A percentile compares a stretch with the other conserved stretches of the same genome.
phyloP scores from a whole-genome alignment of 2,797 vertebrate genomes.

The Coranthus polyacanthus region DNA sequence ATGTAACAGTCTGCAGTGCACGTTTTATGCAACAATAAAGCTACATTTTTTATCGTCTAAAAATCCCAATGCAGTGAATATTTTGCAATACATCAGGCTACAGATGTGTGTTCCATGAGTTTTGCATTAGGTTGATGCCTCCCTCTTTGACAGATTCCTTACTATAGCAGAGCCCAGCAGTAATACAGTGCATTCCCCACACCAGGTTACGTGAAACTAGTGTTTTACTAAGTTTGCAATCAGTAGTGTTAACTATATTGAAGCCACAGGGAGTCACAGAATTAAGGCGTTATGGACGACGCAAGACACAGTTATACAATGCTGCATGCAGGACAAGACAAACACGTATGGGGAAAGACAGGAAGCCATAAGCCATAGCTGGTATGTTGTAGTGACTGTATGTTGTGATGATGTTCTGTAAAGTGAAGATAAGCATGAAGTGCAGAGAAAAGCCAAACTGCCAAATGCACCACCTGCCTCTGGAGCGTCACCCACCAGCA shows the following conservation, averaged over 20 bases:
- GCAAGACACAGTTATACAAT: conserved; percentile 6
- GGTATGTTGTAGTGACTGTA: conserved; percentile 14
- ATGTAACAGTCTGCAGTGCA: not conserved
- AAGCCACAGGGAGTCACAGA: too few species aligned
- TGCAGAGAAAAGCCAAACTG: conserved; percentile 28
- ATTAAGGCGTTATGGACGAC: conserved; percentile 22
- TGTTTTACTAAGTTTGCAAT: conserved; percentile 8
- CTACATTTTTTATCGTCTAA: not conserved
- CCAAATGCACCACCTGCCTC: conserved; percentile 8
- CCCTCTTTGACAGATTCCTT: conserved; percentile 44
- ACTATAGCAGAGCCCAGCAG: conserved; percentile 16
- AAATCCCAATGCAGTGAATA: not conserved
- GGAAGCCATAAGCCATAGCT: conserved; percentile 7
- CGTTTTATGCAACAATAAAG: not conserved
- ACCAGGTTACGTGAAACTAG: conserved; percentile 15
- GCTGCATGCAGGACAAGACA: conserved; percentile 47
- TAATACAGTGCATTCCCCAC: conserved; percentile 8
- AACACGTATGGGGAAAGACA: conserved; percentile 15
- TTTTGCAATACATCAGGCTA: not conserved
- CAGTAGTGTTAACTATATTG: not conserved
- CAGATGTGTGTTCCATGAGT: not conserved
- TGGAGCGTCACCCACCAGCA: not conserved
- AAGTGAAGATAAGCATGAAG: conserved; percentile 20
- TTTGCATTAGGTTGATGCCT: conserved; percentile 43
- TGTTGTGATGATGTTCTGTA: conserved; percentile 17